phyloP scores from a whole-genome alignment of 2,888 invertebrate species.

The Ormyrus pomaceus region DNA sequence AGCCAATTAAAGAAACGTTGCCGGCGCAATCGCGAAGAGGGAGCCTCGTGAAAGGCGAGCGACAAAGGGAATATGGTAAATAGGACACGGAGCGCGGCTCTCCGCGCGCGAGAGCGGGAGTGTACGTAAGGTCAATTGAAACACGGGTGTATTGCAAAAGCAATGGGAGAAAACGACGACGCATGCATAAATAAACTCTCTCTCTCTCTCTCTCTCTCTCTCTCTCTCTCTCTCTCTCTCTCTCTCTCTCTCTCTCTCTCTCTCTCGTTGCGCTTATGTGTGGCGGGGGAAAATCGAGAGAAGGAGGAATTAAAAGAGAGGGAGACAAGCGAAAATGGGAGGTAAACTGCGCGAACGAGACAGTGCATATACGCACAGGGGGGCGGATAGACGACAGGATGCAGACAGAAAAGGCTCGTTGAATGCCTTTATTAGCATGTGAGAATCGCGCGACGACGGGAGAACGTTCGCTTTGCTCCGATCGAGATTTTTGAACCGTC shows the following conservation, averaged over 20 bases:
- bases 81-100: neutral
- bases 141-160: slow-evolving; percentile 7
- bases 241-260: neutral
- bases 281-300: neutral
- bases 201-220: neutral
- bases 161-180: slow-evolving; percentile 27
- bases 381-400: slow-evolving; percentile 54
- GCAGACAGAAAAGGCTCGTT: slow-evolving; percentile 53
- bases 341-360: slow-evolving; percentile 48
- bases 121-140: neutral
- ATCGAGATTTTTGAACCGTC: no score
- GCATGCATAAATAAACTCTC: slow-evolving; percentile 8
- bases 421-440: slow-evolving; percentile 45
- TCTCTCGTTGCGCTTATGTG: neutral
- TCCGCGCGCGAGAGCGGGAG: neutral
- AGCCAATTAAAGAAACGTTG: no score
- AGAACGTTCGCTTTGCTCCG: no score
- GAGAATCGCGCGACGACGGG: slow-evolving; percentile 25
- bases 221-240: neutral
- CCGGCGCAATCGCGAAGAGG: no score
- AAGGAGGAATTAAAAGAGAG: neutral
- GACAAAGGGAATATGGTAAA: no score
- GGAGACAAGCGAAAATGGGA: slow-evolving; percentile 22
- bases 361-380: slow-evolving; percentile 4
- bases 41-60: no score